Percentiles rank a stretch among this genome's conserved stretches.
Evolutionary conservation across 1,140 invertebrate species (phyloP).

Genomic region (Laupala kohalensis): DNA sequence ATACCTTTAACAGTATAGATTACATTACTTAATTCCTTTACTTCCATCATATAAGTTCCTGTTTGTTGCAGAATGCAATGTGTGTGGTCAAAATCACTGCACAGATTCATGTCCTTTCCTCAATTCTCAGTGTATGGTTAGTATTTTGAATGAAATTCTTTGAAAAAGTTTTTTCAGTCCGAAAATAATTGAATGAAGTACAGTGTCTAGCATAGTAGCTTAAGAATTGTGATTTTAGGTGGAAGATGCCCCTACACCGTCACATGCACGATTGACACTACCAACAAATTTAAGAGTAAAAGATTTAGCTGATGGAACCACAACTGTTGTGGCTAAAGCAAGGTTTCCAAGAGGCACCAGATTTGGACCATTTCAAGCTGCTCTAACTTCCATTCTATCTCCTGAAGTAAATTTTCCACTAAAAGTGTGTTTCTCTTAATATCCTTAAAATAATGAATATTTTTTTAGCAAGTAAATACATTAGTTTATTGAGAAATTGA

Average conservation of each 20-base stretch:
- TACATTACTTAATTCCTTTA: too few species aligned
- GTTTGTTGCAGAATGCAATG: conserved; percentile 24
- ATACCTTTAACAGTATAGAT: too few species aligned
- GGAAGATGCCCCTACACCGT: conserved; percentile 19
- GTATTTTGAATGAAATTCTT: background rate
- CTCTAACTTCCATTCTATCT: conserved; percentile 25
- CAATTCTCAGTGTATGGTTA: conserved; percentile 2
- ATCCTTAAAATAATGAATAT: too few species aligned
- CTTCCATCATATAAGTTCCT: background rate
- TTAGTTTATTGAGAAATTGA: too few species aligned
- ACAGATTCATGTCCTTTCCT: conserved; percentile 29
- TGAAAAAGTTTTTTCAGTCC: too few species aligned
- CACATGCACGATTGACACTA: conserved; percentile 30
- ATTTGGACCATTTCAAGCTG: conserved; percentile 34
- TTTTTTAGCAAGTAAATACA: too few species aligned
- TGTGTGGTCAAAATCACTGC: conserved; percentile 28
- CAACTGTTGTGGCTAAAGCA: conserved; percentile 24
- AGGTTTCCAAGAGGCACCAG: conserved; percentile 27
- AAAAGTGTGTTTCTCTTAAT: conserved; percentile 23
- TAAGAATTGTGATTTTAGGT: conserved; percentile 9
- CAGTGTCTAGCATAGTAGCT: background rate
- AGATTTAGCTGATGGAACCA: conserved; percentile 22
- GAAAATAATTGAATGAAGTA: background rate
- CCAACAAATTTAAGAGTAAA: conserved; percentile 27
- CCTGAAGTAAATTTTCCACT: conserved; percentile 27